Conservation (phyloP, 2,888 invertebrate genomes). For the Anthophora plumipes region DNA sequence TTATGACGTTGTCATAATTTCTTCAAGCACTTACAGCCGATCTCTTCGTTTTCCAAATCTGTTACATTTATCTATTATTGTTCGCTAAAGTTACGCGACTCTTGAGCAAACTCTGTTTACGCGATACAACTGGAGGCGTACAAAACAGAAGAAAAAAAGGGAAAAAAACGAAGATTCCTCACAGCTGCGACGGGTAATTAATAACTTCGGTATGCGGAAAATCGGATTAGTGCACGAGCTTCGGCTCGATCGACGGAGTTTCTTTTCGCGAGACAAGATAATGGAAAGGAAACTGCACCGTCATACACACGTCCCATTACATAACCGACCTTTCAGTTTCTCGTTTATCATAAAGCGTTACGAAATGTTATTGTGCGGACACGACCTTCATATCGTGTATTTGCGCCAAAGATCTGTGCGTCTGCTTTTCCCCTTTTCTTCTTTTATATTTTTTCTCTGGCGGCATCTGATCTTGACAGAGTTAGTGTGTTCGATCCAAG, state of each 20-base stretch:
- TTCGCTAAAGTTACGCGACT: slow-evolving; percentile 18
- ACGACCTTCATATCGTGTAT: slow-evolving; percentile 53
- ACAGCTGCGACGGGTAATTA: slow-evolving; percentile 15
- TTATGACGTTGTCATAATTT: not conserved
- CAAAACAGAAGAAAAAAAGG: not conserved
- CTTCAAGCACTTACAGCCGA: not conserved
- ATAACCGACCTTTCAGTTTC: slow-evolving; percentile 54
- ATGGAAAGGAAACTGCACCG: slow-evolving; percentile 40
- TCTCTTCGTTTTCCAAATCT: not conserved
- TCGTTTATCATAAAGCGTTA: slow-evolving; percentile 50
- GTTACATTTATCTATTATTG: not conserved
- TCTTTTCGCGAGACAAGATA: slow-evolving; percentile 32
- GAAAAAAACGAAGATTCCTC: not conserved
- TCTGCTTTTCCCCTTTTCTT: slow-evolving; percentile 2
- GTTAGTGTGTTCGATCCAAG: slow-evolving; percentile 7
- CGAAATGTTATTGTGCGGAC: slow-evolving; percentile 49
- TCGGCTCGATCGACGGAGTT: slow-evolving; percentile 2
- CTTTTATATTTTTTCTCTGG: not conserved
- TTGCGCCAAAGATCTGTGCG: slow-evolving; percentile 38
- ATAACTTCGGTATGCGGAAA: slow-evolving; percentile 33
- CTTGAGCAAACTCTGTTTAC: not conserved
- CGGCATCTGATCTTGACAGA: not conserved
- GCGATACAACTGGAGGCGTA: slow-evolving; percentile 12
- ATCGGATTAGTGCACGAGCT: slow-evolving; percentile 2
- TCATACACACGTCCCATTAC: slow-evolving; percentile 34